A percentile compares a stretch with the other conserved stretches of the same genome.
phyloP scores from a whole-genome alignment of 2,888 invertebrate species.

The Dryococelus australis region DNA sequence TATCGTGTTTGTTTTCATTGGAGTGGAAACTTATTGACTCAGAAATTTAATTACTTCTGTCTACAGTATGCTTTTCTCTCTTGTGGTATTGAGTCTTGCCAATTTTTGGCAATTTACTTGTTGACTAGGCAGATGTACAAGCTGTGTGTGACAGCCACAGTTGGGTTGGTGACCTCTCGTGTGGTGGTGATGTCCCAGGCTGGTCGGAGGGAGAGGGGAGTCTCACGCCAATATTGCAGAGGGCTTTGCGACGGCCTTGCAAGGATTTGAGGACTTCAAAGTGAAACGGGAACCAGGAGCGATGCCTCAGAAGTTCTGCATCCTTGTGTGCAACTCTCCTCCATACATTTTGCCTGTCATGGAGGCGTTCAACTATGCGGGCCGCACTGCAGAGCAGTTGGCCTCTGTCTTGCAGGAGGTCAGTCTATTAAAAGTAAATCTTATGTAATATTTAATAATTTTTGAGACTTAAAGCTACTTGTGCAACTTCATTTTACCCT shows the following conservation, averaged over 20 bases:
- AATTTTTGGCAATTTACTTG: too few species aligned
- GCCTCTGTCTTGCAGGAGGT: slow-evolving; percentile 80
- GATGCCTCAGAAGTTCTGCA: slow-evolving; percentile 74
- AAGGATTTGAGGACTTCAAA: slow-evolving; percentile 89
- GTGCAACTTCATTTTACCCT: too few species aligned
- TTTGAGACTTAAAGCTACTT: too few species aligned
- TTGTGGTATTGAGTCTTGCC: too few species aligned
- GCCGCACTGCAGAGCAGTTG: slow-evolving; percentile 84
- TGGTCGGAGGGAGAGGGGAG: slow-evolving; percentile 90
- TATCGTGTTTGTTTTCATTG: too few species aligned
- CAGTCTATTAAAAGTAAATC: slow-evolving; percentile 36
- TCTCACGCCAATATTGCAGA: slow-evolving; percentile 89
- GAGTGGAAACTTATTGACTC: too few species aligned
- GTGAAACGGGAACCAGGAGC: slow-evolving; percentile 61
- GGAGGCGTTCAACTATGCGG: slow-evolving; percentile 75
- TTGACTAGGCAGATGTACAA: too few species aligned
- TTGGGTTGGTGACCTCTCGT: too few species aligned
- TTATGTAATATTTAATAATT: too few species aligned
- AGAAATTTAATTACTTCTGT: too few species aligned
- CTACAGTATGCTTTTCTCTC: too few species aligned
- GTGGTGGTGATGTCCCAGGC: slow-evolving; percentile 60
- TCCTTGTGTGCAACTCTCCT: slow-evolving; percentile 89
- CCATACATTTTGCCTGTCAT: slow-evolving; percentile 87
- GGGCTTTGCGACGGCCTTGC: slow-evolving; percentile 84
- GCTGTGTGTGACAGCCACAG: too few species aligned